Evolutionary conservation across 2,113 vertebrate species (phyloP), one percentile per base, ranked within the genome.

Genomic region (Trogon surrucura): DNA sequence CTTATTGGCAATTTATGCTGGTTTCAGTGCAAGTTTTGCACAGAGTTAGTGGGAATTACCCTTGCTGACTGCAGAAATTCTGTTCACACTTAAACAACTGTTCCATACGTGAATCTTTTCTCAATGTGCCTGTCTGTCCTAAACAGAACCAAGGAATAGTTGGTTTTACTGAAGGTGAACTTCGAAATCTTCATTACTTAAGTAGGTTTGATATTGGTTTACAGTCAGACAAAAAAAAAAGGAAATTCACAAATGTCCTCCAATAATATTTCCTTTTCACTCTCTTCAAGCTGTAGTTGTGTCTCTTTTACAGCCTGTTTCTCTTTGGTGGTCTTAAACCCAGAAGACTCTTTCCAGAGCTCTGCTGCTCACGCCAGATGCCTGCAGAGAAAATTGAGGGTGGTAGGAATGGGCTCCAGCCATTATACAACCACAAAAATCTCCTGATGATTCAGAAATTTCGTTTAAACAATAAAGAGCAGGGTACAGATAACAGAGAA

Each of bases 401-500:
- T 97, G 94, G 96, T 91, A 93, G 89, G 93, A 96, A 96, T 85
- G 81, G 90, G 57, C 84, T 97, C 74, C 85, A 96, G 91, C 91
- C 89, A 95, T 95, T 94, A 50, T 87, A 86, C 72, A 75, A 92
- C 95, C 96, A 93, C 94, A 97, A 95, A 93, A 96, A 96, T 96
- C 85, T 95, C 95, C 78, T 36, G 73, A 95, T 95, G 93, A 96
- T 92, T 97, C 93, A 95, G 93, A 96, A 90, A 95, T 96, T 96
- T 95, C 86, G 93, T 95, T 86, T 94, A 86, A 95, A 96, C 94
- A 96, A 93, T 97, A 88, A 95, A 93, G 96, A 56, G n/a, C 87
- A 88, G 91, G 67, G 91, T 92, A 86, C 50, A 85, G 93, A 96
- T 97, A 96, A 93, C 81, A 96, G 89, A 96, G 66, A 57, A 90